Evolutionary conservation across 1,140 invertebrate species (phyloP), one percentile per base, ranked within the genome.

Genomic region (Aphelenchoides avenae): DNA sequence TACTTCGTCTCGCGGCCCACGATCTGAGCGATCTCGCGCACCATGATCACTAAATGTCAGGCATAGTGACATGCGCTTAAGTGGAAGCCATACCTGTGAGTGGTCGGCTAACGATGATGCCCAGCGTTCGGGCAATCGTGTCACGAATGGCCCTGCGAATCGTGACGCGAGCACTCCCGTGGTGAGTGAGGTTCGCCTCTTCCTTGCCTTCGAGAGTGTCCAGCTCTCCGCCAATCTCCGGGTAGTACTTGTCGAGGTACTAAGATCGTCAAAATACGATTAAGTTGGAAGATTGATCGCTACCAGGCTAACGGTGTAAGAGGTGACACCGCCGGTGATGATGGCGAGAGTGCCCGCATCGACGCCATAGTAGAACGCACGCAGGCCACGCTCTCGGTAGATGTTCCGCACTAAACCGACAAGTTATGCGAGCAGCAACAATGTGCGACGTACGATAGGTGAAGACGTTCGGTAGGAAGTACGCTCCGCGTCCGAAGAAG

Each of bases 11-110:
- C 72, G 20, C 51, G 39, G 9, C 72, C 71, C 39, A 75, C 72
- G 13, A 69, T 37, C 58, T 75, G 72, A 27, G 72, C 72, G 24
- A 75, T 66, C 57, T 77, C 64, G 31, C 72, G 73, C 13, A 69
- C 50, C 57, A 73, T 64, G n/a, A 71, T 24, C 0, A 75, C 72
- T 70, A 39, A 41, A 71, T 60, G 24, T 6, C 13, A 24, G 13
- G 5, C 24, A 43, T 15, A 6, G 13, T 7, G 40, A 11, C 11
- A 18, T 15, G 7, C 1, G n/a, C 29, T 36, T 22, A 22, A 55
- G 22, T 65, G 15, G 18, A 33, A 42, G 26, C 65, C 50, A 11
- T 6, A 72, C 69, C 68, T 26, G 52, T 58, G 41, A 72, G 70
- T 33, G 71, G 54, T 24, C 24, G 34, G 18, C 43, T 37, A 33